Conservation (phyloP, 2,888 invertebrate species). For the Gonocerus acuteangulatus region DNA sequence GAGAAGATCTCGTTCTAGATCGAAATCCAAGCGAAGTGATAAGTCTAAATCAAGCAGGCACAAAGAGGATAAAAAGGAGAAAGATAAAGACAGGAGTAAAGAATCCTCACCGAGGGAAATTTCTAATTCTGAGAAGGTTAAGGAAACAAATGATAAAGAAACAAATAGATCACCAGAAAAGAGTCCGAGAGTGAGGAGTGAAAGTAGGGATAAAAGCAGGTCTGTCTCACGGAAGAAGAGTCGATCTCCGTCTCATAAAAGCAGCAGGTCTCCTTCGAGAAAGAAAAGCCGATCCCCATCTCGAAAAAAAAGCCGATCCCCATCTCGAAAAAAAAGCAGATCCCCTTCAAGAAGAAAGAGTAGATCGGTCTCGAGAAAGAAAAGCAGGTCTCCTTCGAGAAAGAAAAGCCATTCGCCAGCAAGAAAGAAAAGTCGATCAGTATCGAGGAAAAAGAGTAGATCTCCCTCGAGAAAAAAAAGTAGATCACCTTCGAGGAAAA, state of each 20-base stretch:
- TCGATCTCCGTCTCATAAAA: slow-evolving; percentile 33
- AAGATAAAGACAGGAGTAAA: slow-evolving; percentile 29
- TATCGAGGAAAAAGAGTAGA: slow-evolving; percentile 37
- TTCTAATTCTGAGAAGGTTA: slow-evolving; percentile 9
- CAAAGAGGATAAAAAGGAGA: slow-evolving; percentile 33
- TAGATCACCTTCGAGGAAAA: slow-evolving; percentile 48
- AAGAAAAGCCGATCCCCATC: slow-evolving; percentile 37
- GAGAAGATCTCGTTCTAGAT: slow-evolving; percentile 45
- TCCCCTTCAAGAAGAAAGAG: slow-evolving; percentile 37
- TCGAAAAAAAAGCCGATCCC: slow-evolving; percentile 39
- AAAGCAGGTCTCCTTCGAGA: slow-evolving; percentile 36
- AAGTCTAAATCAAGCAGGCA: slow-evolving; percentile 35
- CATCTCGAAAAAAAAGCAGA: slow-evolving; percentile 39
- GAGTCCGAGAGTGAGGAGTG: slow-evolving; percentile 32
- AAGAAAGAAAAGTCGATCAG: slow-evolving; percentile 28
- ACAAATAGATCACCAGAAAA: slow-evolving; percentile 36
- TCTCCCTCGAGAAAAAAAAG: slow-evolving; percentile 39
- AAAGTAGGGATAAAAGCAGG: slow-evolving; percentile 36
- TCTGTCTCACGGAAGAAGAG: slow-evolving; percentile 38
- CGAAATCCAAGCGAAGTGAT: slow-evolving; percentile 42
- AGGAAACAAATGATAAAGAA: slow-evolving; percentile 23
- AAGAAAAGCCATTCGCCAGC: slow-evolving; percentile 38
- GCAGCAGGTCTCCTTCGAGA: slow-evolving; percentile 39
- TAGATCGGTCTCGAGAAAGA: slow-evolving; percentile 38
- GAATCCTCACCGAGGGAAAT: slow-evolving; percentile 22